A percentile compares a stretch with the other conserved stretches of the same genome.
Evolutionary conservation across 2,797 vertebrate genomes (phyloP).

Genomic region (Limosa lapponica): DNA sequence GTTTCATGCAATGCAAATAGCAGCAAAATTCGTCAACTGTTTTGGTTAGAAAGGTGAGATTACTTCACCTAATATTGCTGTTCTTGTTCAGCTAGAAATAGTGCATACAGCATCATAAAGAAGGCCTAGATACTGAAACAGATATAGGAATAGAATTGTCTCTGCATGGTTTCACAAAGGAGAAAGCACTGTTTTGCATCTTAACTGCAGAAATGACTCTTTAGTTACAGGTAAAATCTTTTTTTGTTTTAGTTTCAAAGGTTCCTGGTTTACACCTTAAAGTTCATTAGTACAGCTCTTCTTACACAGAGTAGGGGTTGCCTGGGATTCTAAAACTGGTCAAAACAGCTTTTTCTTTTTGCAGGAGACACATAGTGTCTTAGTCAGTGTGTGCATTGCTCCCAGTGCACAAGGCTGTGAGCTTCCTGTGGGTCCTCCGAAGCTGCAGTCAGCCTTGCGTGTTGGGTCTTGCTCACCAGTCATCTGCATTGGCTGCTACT

Average conservation of each 20-base stretch:
- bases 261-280: neutral
- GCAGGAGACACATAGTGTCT: neutral
- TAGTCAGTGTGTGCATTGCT: neutral
- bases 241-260: neutral
- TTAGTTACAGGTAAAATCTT: neutral
- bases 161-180: neutral
- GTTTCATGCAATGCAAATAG: neutral
- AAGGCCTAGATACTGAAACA: neutral
- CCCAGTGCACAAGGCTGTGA: neutral
- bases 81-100: neutral
- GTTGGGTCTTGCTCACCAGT: fast-evolving
- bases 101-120: neutral
- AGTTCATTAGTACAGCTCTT: neutral
- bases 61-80: neutral
- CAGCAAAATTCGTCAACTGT: neutral
- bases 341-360: neutral
- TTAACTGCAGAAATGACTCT: neutral
- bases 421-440: fast-evolving
- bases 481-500: neutral
- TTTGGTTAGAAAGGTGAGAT: neutral
- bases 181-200: neutral
- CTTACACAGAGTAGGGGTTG: neutral
- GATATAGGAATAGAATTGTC: neutral
- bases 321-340: neutral
- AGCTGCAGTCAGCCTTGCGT: too few species aligned